Evolutionary conservation across 2,113 vertebrate genomes (phyloP).

Genomic region (Anolis carolinensis): DNA sequence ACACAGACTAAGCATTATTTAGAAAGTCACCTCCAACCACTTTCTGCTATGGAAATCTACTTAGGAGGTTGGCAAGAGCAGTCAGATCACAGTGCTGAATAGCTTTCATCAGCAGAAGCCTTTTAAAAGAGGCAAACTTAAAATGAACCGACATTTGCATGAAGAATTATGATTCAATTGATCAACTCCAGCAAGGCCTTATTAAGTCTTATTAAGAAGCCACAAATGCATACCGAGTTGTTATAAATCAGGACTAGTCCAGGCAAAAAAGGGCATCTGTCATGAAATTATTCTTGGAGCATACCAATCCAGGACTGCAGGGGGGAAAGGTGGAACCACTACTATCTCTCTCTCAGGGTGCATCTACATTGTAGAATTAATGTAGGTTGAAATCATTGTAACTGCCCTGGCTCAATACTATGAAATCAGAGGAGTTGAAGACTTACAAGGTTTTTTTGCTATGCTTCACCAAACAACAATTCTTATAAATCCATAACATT

Average conservation of each 20-base stretch:
- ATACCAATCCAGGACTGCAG: neutral
- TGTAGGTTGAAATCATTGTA: no score
- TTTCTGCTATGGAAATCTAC: neutral
- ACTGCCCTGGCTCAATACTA: no score
- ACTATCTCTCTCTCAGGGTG: no score
- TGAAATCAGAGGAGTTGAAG: no score
- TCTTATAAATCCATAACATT: no score
- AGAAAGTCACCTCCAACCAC: neutral
- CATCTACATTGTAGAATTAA: no score
- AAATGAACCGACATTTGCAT: neutral
- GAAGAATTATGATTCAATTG: neutral
- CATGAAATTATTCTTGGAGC: neutral
- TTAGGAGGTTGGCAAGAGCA: neutral
- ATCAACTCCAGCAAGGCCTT: neutral
- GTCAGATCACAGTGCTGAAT: neutral
- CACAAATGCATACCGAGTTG: neutral
- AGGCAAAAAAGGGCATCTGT: neutral
- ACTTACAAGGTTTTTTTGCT: no score
- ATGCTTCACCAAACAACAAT: no score
- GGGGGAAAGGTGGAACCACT: neutral
- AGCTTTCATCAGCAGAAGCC: neutral
- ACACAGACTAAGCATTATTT: no score
- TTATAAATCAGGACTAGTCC: neutral
- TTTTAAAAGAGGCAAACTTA: neutral
- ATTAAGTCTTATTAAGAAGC: neutral